A percentile compares a stretch with the other conserved stretches of the same genome.
Evolutionary conservation across 1,140 invertebrate species (phyloP).

Genomic region (Drosophila leontia): DNA sequence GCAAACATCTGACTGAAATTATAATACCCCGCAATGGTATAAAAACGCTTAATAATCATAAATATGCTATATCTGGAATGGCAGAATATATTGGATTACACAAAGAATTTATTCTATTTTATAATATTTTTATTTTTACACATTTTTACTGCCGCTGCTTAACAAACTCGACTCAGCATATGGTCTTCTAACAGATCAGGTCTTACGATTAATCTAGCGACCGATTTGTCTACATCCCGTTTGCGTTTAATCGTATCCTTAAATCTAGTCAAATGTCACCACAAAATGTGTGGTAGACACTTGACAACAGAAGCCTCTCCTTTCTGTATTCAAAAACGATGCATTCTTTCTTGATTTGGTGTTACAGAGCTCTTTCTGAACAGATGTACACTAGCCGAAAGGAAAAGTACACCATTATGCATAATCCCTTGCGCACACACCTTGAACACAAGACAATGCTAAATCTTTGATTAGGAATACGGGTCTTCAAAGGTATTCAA

Average conservation of each 20-base stretch:
- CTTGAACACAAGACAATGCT: slow-evolving; percentile 48
- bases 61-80: not conserved
- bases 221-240: not conserved
- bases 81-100: not conserved
- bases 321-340: slow-evolving; percentile 7
- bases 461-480: slow-evolving; percentile 55
- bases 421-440: slow-evolving; percentile 71
- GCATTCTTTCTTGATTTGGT: slow-evolving; percentile 50
- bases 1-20: no score
- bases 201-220: not conserved
- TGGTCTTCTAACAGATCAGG: not conserved
- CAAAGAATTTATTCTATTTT: not conserved
- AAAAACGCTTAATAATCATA: not conserved
- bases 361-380: slow-evolving; percentile 9
- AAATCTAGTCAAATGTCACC: slow-evolving; percentile 22
- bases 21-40: no score
- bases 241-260: not conserved
- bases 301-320: slow-evolving; percentile 39
- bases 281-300: slow-evolving; percentile 40
- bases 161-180: not conserved
- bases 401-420: slow-evolving; percentile 54
- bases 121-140: not conserved
- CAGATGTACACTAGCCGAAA: slow-evolving; percentile 46
- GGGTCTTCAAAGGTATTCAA: not conserved
- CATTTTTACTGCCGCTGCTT: no score